These are phyloP conservation scores for Penaeus vannamei DNA, from an alignment of 1,140 invertebrate genomes.

Conservation along the genomic window DNA sequence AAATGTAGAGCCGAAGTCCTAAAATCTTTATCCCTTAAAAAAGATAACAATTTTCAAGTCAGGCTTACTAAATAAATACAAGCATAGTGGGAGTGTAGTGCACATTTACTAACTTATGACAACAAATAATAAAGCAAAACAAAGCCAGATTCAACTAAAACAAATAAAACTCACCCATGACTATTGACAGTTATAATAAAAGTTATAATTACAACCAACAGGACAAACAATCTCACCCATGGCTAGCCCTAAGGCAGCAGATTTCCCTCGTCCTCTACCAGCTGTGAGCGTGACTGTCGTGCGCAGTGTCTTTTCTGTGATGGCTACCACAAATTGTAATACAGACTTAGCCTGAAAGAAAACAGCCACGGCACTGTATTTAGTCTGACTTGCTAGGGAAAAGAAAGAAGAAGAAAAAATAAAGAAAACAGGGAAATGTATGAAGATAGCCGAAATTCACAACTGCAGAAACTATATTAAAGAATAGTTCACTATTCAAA, in stretches of 20 bases:
- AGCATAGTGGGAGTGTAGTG: background rate
- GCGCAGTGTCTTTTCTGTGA: conserved; percentile 92
- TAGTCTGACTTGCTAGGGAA: background rate
- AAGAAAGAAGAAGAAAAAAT: no score
- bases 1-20: no score
- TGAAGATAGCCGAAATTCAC: no score
- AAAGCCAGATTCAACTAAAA: background rate
- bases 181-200: background rate
- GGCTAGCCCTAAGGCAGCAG: conserved; percentile 95
- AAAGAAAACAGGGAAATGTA: no score
- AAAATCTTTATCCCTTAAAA: no score
- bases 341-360: conserved; percentile 83
- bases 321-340: conserved; percentile 93
- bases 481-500: no score
- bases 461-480: no score
- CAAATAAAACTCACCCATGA: no score
- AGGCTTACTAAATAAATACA: background rate
- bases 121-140: background rate
- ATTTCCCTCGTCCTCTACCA: conserved; percentile 97
- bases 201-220: conserved; percentile 70
- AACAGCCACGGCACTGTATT: background rate
- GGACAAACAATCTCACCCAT: conserved; percentile 77
- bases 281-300: conserved; percentile 96
- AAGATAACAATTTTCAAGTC: background rate
- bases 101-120: background rate